Evolutionary conservation across 2,888 invertebrate genomes (phyloP).

Genomic region (Tipula unca): DNA sequence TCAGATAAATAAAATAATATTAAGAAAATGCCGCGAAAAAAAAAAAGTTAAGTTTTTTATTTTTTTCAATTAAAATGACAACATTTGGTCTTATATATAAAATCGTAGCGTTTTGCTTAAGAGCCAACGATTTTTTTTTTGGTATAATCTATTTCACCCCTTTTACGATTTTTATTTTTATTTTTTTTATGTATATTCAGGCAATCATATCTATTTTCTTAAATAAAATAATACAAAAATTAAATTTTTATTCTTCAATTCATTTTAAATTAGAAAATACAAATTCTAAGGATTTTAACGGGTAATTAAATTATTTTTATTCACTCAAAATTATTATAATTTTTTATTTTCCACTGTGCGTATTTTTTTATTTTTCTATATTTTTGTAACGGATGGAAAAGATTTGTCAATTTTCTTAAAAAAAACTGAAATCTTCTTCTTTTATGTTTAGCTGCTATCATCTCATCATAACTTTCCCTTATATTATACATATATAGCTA

Average conservation of each 20-base stretch:
- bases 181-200: background rate
- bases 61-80: background rate
- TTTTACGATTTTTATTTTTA: conserved; percentile 14
- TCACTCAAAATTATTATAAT: background rate
- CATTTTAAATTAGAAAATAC: conserved; percentile 14
- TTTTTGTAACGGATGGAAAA: background rate
- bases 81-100: background rate
- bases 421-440: background rate
- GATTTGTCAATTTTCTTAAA: background rate
- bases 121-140: background rate
- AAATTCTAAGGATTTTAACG: conserved; percentile 14
- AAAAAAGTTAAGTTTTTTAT: background rate
- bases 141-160: background rate
- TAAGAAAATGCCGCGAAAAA: background rate
- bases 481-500: background rate
- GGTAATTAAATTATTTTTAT: conserved; percentile 14
- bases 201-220: conserved; percentile 8
- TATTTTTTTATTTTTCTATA: background rate
- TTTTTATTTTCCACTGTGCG: background rate
- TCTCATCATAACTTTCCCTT: background rate
- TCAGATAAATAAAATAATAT: background rate
- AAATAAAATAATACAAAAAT: background rate
- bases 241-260: background rate
- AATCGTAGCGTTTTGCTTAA: background rate
- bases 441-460: background rate